Evolutionary conservation across 2,888 invertebrate genomes (phyloP), one percentile per base, ranked within the genome.

Genomic region (Oscheius myriophilus): DNA sequence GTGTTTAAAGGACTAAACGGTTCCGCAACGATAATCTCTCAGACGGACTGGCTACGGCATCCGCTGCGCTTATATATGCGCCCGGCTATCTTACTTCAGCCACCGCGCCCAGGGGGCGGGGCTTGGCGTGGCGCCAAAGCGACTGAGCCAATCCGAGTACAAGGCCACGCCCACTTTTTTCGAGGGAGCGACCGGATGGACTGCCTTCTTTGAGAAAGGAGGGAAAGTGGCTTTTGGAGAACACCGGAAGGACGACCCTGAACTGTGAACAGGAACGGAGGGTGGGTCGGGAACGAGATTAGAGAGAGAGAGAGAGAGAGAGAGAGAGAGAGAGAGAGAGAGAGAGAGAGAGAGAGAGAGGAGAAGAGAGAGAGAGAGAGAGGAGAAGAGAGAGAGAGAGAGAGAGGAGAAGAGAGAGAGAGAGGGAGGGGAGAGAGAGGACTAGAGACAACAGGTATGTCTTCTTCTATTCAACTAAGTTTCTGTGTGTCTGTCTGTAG

Each of bases 251-350:
- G 39, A 23, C 33, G 14, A 46, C 45, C 21, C 12, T 18, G 21
- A 49, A 16, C 51, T 14, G 42, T 33, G 33, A 18, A 53, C 53
- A 12, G 23, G 43, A 18, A 23, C 21, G 33, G 41, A 55, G 61
- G 18, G 42, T n/a, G 12, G 33, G 23, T 46, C 52, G 57, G 23
- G 52, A 51, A 42, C 33, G 55, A 49, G 59, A 43, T n/a, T n/a
- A n/a, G 67, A 43, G 63, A 21, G 49, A 52, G 59, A 59, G 23
- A n/a, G 39, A 45, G 45, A 42, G 68, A 42, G 41, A 46, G 61
- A 39, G 54, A 39, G 51, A 54, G 45, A 52, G 59, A 41, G 63
- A 21, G 49, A 58, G 65, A 59, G 23, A n/a, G 39, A 45, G 45
- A 42, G 68, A 42, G 41, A 46, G 61, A 39, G 54, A 39, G 51